A percentile compares a stretch with the other conserved stretches of the same genome.
Conservation (phyloP, 2,888 invertebrate genomes). For the Clitarchus hookeri region DNA sequence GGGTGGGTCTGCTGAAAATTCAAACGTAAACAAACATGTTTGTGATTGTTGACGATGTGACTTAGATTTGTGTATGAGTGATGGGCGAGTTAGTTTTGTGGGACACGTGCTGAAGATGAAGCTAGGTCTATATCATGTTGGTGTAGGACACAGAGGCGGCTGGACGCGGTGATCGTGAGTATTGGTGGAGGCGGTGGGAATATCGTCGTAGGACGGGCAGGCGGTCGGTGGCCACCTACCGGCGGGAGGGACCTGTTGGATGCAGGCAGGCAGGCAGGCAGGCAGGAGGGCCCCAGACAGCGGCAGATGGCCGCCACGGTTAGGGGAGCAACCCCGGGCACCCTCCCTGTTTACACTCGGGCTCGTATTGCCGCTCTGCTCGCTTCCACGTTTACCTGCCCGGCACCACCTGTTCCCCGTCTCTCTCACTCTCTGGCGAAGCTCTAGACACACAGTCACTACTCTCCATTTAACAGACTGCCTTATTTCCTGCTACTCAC, state of each 20-base stretch:
- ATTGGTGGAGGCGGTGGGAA: background rate
- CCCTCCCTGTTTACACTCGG: constrained; percentile 3
- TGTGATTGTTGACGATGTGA: too few species aligned
- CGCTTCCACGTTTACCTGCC: background rate
- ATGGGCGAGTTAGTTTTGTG: too few species aligned
- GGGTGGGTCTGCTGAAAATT: too few species aligned
- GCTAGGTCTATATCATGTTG: too few species aligned
- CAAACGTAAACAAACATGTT: too few species aligned
- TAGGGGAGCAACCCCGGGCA: background rate
- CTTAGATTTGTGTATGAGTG: too few species aligned
- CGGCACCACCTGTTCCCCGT: background rate
- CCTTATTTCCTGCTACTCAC: too few species aligned
- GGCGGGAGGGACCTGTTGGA: background rate
- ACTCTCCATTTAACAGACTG: too few species aligned
- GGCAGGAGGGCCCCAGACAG: background rate
- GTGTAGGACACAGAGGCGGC: too few species aligned
- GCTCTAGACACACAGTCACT: too few species aligned
- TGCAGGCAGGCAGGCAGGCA: background rate
- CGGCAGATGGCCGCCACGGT: background rate
- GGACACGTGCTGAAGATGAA: too few species aligned
- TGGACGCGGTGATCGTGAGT: background rate
- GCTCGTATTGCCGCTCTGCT: background rate
- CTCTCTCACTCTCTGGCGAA: background rate
- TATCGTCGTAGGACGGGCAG: background rate
- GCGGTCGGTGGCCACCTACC: too few species aligned